These are phyloP conservation scores for Palaemon carinicauda DNA, from an alignment of 1,140 invertebrate species.

Conservation along the genomic window DNA sequence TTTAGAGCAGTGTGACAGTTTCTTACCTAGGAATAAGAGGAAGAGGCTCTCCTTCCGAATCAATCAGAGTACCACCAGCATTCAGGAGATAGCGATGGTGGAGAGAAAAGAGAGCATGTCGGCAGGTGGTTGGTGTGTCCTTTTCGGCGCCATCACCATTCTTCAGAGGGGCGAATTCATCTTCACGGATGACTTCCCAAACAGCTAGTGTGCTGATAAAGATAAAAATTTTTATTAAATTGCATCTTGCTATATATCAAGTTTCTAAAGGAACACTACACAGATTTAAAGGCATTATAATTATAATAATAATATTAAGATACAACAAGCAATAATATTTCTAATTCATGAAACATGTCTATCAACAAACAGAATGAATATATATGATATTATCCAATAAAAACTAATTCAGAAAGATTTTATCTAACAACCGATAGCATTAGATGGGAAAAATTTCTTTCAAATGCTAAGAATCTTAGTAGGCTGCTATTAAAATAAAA, in stretches of 20 bases:
- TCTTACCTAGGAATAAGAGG: constrained; percentile 68
- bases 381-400: no score
- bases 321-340: no score
- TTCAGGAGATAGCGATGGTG: constrained; percentile 84
- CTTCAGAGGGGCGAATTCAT: constrained; percentile 97
- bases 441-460: no score
- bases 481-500: no score
- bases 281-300: no score
- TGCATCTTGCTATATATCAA: background rate
- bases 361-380: no score
- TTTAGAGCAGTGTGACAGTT: background rate
- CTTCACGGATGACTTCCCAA: constrained; percentile 90
- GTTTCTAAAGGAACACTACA: no score
- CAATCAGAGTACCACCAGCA: constrained; percentile 79
- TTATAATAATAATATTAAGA: no score
- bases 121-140: constrained; percentile 89
- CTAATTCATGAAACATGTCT: no score
- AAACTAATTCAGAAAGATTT: no score
- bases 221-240: constrained; percentile 5
- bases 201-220: constrained; percentile 80
- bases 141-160: constrained; percentile 87
- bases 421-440: no score
- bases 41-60: constrained; percentile 66
- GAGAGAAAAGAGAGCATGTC: constrained; percentile 79
- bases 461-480: no score